Conservation (phyloP, 2,797 vertebrate genomes). For the Menidia menidia region DNA sequence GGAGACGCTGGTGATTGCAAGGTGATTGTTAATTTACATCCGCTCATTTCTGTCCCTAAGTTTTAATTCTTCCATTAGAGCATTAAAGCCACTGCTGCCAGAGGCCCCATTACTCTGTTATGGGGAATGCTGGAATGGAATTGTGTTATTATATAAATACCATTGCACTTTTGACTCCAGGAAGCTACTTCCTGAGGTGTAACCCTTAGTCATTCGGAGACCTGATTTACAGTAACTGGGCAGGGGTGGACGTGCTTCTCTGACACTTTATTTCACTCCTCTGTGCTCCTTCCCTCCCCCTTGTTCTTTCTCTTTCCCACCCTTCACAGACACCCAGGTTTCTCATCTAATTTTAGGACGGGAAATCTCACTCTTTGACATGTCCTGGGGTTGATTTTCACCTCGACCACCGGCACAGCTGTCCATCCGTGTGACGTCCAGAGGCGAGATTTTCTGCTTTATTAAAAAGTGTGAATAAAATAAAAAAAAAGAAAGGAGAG, state of each 20-base stretch:
- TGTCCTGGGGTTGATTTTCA: conserved; percentile 85
- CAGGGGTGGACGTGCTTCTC: conserved; percentile 77
- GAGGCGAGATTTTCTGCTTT: conserved; percentile 81
- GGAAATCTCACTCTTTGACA: conserved; percentile 84
- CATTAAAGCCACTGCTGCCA: conserved; percentile 69
- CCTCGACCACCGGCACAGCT: conserved; percentile 84
- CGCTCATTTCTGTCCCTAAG: conserved; percentile 71
- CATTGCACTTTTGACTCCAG: conserved; percentile 86
- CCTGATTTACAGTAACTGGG: conserved; percentile 83
- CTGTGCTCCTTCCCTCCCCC: conserved; percentile 44
- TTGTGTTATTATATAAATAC: conserved; percentile 87
- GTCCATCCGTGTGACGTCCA: conserved; percentile 76
- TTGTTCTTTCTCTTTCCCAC: conserved; percentile 58
- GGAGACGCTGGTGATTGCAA: conserved; percentile 46
- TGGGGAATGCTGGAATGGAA: conserved; percentile 77
- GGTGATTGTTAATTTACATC: conserved; percentile 79
- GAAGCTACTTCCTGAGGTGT: conserved; percentile 84
- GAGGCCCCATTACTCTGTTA: conserved; percentile 73
- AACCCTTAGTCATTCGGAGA: conserved; percentile 77
- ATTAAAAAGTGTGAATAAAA: conserved; percentile 82
- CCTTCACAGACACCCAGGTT: conserved; percentile 79
- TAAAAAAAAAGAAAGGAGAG: conserved; percentile 36
- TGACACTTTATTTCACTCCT: conserved; percentile 76
- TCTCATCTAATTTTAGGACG: conserved; percentile 83
- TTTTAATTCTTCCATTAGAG: conserved; percentile 80